Conservation (phyloP, 2,888 invertebrate genomes). For the Dorcus parallelipipedus region DNA sequence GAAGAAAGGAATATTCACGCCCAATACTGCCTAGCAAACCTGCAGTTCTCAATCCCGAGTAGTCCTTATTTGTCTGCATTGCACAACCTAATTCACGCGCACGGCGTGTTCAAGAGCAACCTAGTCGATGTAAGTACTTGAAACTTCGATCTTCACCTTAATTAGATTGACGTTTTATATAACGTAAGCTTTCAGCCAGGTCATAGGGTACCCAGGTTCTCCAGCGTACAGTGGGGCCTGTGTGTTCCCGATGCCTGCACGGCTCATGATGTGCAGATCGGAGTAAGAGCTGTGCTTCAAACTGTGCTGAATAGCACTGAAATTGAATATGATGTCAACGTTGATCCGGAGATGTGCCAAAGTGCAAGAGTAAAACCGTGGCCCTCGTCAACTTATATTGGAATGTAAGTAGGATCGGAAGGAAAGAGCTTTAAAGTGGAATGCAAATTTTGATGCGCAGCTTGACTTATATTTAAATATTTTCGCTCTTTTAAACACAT, state of each 20-base stretch:
- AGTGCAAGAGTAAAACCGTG: slow-evolving; percentile 14
- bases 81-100: slow-evolving; percentile 57
- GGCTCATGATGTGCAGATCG: slow-evolving; percentile 56
- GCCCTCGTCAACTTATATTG: slow-evolving; percentile 34
- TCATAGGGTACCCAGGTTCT: slow-evolving; percentile 66
- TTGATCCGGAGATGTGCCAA: slow-evolving; percentile 64
- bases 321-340: slow-evolving; percentile 55
- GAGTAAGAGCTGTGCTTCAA: slow-evolving; percentile 51
- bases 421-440: not conserved
- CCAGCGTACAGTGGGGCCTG: slow-evolving; percentile 64
- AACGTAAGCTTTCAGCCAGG: slow-evolving; percentile 56
- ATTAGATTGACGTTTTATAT: slow-evolving; percentile 5
- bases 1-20: slow-evolving; percentile 49
- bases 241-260: slow-evolving; percentile 64
- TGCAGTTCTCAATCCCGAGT: slow-evolving; percentile 55
- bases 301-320: slow-evolving; percentile 55
- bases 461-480: no score
- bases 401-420: slow-evolving; percentile 29
- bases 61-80: slow-evolving; percentile 52
- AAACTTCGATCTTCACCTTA: not conserved
- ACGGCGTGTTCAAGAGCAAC: slow-evolving; percentile 62
- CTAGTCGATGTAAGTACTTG: slow-evolving; percentile 60
- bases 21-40: slow-evolving; percentile 63
- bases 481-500: no score
- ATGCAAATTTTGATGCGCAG: no score